A percentile compares a stretch with the other conserved stretches of the same genome.
Conservation (phyloP, 2,113 vertebrate species). For the Platichthys flesus region DNA sequence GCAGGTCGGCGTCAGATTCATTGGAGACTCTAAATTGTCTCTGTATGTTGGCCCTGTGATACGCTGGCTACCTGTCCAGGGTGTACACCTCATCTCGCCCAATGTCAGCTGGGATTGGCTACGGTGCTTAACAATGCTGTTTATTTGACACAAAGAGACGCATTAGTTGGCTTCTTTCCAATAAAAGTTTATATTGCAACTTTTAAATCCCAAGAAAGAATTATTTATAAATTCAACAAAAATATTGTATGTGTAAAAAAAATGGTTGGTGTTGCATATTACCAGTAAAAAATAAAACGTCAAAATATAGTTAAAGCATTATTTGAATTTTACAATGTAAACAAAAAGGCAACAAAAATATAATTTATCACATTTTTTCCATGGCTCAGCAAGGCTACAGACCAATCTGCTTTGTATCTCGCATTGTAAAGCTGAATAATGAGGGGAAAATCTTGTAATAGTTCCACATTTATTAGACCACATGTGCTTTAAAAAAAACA, state of each 20-base stretch:
- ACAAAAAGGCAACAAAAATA: neutral
- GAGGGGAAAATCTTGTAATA: neutral
- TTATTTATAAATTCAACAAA: neutral
- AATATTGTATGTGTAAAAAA: neutral
- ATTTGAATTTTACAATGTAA: neutral
- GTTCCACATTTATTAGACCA: conserved; percentile 29
- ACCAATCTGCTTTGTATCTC: neutral
- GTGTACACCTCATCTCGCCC: too few relatives aligned
- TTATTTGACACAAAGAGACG: too few relatives aligned
- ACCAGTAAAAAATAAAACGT: neutral
- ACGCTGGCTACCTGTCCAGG: too few relatives aligned
- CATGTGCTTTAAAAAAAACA: conserved; percentile 3
- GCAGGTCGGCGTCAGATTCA: neutral
- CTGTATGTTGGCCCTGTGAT: too few relatives aligned
- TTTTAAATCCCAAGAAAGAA: neutral
- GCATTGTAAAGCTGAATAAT: neutral
- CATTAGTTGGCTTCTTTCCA: neutral
- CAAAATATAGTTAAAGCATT: conserved; percentile 1
- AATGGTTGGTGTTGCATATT: neutral
- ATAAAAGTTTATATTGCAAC: neutral
- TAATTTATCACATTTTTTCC: neutral
- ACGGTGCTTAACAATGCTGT: too few relatives aligned
- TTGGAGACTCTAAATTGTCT: too few relatives aligned
- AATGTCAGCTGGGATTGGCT: too few relatives aligned
- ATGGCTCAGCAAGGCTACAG: conserved; percentile 11